Conservation (phyloP, 2,888 invertebrate species). For the Drosophila anomalata region DNA sequence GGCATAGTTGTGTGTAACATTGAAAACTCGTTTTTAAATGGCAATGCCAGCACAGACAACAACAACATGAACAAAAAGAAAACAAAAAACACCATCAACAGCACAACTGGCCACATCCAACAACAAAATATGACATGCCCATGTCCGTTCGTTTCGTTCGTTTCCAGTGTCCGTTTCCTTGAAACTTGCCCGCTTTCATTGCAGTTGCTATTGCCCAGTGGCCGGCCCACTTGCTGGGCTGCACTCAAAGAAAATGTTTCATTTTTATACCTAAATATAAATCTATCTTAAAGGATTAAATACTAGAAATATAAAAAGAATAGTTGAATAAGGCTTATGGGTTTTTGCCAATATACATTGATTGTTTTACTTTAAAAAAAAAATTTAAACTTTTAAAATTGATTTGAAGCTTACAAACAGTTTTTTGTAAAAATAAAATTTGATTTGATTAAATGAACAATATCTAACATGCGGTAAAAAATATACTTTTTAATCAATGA, state of each 20-base stretch:
- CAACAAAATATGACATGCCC: constrained; percentile 71
- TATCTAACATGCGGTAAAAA: too few relatives aligned
- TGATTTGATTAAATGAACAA: too few relatives aligned
- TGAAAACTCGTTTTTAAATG: constrained; percentile 72
- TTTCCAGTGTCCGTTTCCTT: constrained; percentile 69
- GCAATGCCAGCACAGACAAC: constrained; percentile 38
- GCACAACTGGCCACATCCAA: constrained; percentile 56
- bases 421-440: too few relatives aligned
- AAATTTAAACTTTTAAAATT: too few relatives aligned
- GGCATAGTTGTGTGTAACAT: constrained; percentile 54
- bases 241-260: constrained; percentile 29
- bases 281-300: too few relatives aligned
- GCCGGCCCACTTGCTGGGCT: constrained; percentile 22
- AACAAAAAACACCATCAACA: constrained; percentile 31
- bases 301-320: too few relatives aligned
- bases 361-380: too few relatives aligned
- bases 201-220: constrained; percentile 27
- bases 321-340: too few relatives aligned
- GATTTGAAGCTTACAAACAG: too few relatives aligned
- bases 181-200: constrained; percentile 37
- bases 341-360: too few relatives aligned
- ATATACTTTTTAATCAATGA: too few relatives aligned
- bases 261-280: too few relatives aligned
- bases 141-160: constrained; percentile 67
- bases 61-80: constrained; percentile 37